phyloP scores from a whole-genome alignment of 2,797 vertebrate genomes.

The Enteromius afrohamiltoni region DNA sequence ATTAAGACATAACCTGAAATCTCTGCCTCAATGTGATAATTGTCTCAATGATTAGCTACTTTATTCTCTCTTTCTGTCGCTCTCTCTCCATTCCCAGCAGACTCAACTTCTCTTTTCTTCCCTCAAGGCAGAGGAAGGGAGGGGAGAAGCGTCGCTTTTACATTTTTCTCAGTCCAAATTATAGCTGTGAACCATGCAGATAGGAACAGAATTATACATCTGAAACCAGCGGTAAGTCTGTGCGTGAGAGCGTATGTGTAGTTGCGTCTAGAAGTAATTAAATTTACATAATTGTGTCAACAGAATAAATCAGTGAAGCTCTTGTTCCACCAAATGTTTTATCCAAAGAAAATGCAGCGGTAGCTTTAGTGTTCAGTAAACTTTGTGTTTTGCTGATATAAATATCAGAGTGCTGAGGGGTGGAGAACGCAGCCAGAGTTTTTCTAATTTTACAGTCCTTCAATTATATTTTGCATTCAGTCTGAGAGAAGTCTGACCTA shows the following conservation, averaged over 20 bases:
- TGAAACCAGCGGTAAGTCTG: slow-evolving; percentile 41
- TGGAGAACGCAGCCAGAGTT: slow-evolving; percentile 36
- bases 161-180: slow-evolving; percentile 53
- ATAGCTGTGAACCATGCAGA: slow-evolving; percentile 50
- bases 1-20: slow-evolving; percentile 34
- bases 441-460: slow-evolving; percentile 50
- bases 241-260: slow-evolving; percentile 23
- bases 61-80: slow-evolving; percentile 34
- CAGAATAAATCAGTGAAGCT: slow-evolving; percentile 49
- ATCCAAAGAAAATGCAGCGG: slow-evolving; percentile 30
- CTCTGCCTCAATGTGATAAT: slow-evolving; percentile 31
- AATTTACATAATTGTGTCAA: slow-evolving; percentile 54
- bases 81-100: slow-evolving; percentile 42
- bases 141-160: slow-evolving; percentile 43
- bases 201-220: slow-evolving; percentile 45
- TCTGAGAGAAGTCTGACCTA: slow-evolving; percentile 11
- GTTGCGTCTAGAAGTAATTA: slow-evolving; percentile 41
- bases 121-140: slow-evolving; percentile 44
- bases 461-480: slow-evolving; percentile 50
- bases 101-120: slow-evolving; percentile 43
- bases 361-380: slow-evolving; percentile 35
- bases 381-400: slow-evolving; percentile 36
- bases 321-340: slow-evolving; percentile 45
- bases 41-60: slow-evolving; percentile 37
- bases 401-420: slow-evolving; percentile 34